Evolutionary conservation across 2,797 vertebrate species (phyloP), one percentile per base, ranked within the genome.

Genomic region (Malacoctenus gilli): DNA sequence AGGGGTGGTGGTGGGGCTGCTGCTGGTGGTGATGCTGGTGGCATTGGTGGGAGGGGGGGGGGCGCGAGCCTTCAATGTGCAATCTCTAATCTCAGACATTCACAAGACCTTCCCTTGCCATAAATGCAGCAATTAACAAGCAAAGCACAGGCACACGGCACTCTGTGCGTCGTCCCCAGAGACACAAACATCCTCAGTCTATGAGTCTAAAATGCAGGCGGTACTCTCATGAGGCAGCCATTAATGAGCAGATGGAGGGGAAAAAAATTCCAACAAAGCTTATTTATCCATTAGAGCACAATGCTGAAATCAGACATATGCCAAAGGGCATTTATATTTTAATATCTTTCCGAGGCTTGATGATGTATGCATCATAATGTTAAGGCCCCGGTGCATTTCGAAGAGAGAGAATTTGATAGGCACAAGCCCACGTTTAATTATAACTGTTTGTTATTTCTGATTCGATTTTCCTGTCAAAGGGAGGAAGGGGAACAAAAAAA

Each of bases 251-350:
- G 74, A 87, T 80, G 84, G 66, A 50, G 50, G 12, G 21, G 7
- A 56, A 79, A 68, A 22, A 38, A 63, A 5, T 83, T 85, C 85
- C 62, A 22, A 83, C 86, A 91, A 80, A 75, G 90, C 85, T 84
- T 89, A 91, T 91, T 92, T 91, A 92, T 90, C 90, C 89, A 92
- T 92, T 92, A 91, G 85, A 80, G 82, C 79, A 88, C 89, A 91
- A 89, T 90, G 83, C 83, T 78, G 80, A 90, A 92, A 89, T 89
- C 84, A 85, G 90, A 91, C 75, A 76, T 77, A 77, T 79, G 79
- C 79, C 75, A 86, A 85, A 83, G 76, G 83, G 64, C 79, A 82
- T 77, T 79, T 80, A 85, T 73, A 70, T 85, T 83, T 73, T 75
- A 80, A 85, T 76, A 72, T 75, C 65, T 52, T 46, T 68, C 60